Conservation (phyloP, 64 coral and sea anemone genomes). For the Platygyra sinensis region DNA sequence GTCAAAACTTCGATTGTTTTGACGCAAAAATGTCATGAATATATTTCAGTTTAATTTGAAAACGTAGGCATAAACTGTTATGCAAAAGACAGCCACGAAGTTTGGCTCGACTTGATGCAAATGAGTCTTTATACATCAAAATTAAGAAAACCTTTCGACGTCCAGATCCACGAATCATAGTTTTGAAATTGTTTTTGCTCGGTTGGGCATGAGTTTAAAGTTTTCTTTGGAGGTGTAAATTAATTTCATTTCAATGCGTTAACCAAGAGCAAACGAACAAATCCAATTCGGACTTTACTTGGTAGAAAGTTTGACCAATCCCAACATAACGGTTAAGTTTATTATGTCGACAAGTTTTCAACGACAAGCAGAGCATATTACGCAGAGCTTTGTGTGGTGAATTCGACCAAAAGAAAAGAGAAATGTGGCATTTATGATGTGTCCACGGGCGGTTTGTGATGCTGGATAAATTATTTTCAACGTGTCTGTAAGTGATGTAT, state of each 20-base stretch:
- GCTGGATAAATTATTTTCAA: constrained; percentile 18
- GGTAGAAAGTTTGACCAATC: not conserved
- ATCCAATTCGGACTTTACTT: not conserved
- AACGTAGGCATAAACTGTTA: not conserved
- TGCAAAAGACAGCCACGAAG: not conserved
- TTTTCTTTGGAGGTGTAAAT: not conserved
- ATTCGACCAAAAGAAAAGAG: not conserved
- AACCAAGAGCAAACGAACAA: not conserved
- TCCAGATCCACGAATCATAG: not conserved
- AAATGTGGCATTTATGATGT: not conserved
- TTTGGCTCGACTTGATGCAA: not conserved
- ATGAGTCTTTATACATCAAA: not conserved
- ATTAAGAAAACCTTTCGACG: not conserved
- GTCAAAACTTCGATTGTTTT: constrained; percentile 7
- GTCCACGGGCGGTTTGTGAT: not conserved
- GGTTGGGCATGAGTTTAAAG: not conserved
- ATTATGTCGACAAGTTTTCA: not conserved
- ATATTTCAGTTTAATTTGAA: not conserved
- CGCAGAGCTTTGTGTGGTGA: not conserved
- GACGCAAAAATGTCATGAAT: not conserved
- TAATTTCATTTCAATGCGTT: not conserved
- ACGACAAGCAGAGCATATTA: not conserved
- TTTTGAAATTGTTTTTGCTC: not conserved
- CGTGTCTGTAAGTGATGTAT: constrained; percentile 19
- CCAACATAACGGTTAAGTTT: not conserved